Evolutionary conservation across 2,888 invertebrate genomes (phyloP).

Genomic region (Tipula unca): DNA sequence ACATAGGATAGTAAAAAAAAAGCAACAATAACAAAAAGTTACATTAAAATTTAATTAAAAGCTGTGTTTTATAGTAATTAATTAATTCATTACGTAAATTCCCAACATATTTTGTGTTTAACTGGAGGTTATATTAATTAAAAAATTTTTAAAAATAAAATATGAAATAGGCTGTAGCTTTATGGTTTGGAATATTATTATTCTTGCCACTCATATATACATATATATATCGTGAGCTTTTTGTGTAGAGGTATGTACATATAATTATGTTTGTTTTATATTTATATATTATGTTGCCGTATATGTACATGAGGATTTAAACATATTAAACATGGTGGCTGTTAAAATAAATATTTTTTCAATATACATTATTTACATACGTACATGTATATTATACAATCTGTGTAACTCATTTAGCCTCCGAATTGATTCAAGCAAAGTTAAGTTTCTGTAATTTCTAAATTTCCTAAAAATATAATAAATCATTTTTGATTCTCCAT

Average conservation of each 20-base stretch:
- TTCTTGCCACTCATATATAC: background rate
- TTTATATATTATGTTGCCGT: background rate
- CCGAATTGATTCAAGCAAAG: too few species aligned
- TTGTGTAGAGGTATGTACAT: background rate
- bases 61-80: slow-evolving; percentile 14
- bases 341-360: background rate
- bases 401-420: too few species aligned
- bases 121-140: background rate
- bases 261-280: background rate
- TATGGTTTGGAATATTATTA: background rate
- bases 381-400: too few species aligned
- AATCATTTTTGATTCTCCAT: too few species aligned
- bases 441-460: too few species aligned
- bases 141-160: background rate
- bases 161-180: background rate
- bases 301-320: background rate
- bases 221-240: too few species aligned
- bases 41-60: slow-evolving; percentile 14
- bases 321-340: background rate
- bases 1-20: background rate
- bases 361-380: background rate
- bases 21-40: background rate
- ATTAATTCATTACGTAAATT: slow-evolving; percentile 8
- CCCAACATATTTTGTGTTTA: background rate
- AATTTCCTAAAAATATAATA: too few species aligned